Evolutionary conservation across 2,797 vertebrate genomes (phyloP), one percentile per base, ranked within the genome.

Genomic region (Acanthurus leucopareius): DNA sequence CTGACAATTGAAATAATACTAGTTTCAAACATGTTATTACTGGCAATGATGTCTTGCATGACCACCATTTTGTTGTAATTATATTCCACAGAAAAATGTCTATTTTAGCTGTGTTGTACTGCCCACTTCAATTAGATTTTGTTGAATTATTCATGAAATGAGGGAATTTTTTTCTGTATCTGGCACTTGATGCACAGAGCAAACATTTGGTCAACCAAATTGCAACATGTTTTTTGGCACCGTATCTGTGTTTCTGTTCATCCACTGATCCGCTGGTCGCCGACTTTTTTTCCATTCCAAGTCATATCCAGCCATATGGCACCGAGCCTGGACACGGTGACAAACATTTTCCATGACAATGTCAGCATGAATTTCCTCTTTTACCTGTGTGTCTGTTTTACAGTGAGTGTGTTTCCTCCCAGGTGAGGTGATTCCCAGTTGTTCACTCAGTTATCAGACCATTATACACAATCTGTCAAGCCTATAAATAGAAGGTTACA

Each of bases 151-250:
- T 91, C 84, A 92, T 78, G 49, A 76, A 16, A 52, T 53, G 51
- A 40, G 71, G 69, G 71, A 73, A 88, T 87, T 32, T 32, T 32
- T 68, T 90, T 89, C 77, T 75, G 69, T 87, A 48, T 84, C 78
- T 88, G 88, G 75, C 89, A 80, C 86, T 66, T 53, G 28, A 35
- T 76, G 82, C 87, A 82, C 82, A 83, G 82, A 91, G 82, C 85
- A 87, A 93, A 92, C 89, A 92, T 92, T 93, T 93, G 92, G 89
- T 91, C 87, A 81, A 87, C 86, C 85, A 88, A 91, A 91, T 83
- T 90, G 90, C 90, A 84, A 85, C 90, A 91, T 89, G 88, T 80
- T 80, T 86, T 79, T 82, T 91, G 88, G 88, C 92, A 68, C 63
- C 0, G 56, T 45, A 69, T 83, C 74, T 73, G 71, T 79, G 84